Evolutionary conservation across 2,888 invertebrate species (phyloP), one percentile per base, ranked within the genome.

Genomic region (Ryuthela nishihirai): DNA sequence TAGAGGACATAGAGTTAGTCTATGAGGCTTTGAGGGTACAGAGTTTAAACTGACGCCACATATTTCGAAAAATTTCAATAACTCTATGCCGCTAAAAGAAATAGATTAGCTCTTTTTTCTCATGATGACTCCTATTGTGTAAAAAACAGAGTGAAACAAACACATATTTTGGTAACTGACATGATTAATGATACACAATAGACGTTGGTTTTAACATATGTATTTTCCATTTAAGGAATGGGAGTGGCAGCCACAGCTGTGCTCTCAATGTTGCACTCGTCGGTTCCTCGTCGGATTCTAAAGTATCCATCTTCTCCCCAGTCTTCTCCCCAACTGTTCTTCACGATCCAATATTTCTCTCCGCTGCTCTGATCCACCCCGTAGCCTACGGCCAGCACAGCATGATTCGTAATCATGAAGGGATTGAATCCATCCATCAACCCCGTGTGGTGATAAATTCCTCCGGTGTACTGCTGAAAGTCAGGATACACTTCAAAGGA

Each of bases 401-500:
- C 75, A 56, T 76, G 76, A 64, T 76, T 75, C 12, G 64, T 62
- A 15, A 59, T 50, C 20, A 38, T 41, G 43, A 77, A 77, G 4
- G 77, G 77, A 62, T 76, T 73, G 21, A 60, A 60, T 1, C 49
- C 40, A 18, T 29, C 26, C 15, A 39, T 20, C 1, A 73, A 56
- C 2, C 68, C 70, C 6, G 73, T 74, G 65, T 76, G 75, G 34
- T 70, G 73, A 65, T 79, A 78, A 34, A 79, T 71, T 2, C 79
- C 79, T 10, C 67, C 64, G 1, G 62, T 56, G 60, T 73, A 78
- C 45, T 69, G 60, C 58, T 69, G 52, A 62, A 76, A 76, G 61
- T 77, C 77, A 35, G 64, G 46, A 64, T 76, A 75, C 6, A 78
- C 78, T 55, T 75, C 73, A 66, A 78, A 76, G 1, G 74, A 72